Base-by-base conservation (phyloP, 2,113 vertebrate species). In the Ifrita kowaldi region DNA sequence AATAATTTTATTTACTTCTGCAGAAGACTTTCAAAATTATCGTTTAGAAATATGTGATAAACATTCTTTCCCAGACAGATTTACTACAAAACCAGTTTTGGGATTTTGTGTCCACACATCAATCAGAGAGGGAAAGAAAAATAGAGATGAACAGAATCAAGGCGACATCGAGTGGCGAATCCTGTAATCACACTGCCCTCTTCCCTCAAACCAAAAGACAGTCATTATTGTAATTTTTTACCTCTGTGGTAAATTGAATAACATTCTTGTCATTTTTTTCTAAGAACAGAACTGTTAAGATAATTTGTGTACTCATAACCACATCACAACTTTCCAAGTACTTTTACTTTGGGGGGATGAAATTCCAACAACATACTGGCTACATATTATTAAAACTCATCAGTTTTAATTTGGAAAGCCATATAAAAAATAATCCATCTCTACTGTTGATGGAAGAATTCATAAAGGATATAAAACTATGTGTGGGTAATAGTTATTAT, bases 101-200 rank as follows among this genome's bases (percentile, higher is more conserved):
- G 47, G 21, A 28, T 78, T 74, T 84, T 82, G 60, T 73, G 68
- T 76, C 53, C 84, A 49, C 57, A 23, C 28, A 27, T 32, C 26
- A 12, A 12, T 4, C 5, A 33, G 23, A 26, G 20, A 49, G 63
- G 37, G 52, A 33, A 55, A 73, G 35, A 55, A 41, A 55, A 55
- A 33, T 1, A 11, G 26, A 24, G 1, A 52, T 85, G 1, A 44
- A 47, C 93, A 96, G 97, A 33, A 71, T 92, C n/a, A 80, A 95
- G 74, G 88, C 92, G 65, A 60, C 97, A 42, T 96, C 97, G 97
- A 90, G 97, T 93, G 98, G 91, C 10, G 19, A n/a, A 14, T 59
- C 23, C 22, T 22, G 50, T 76, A 76, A 73, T 52, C 30, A 81
- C 75, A 56, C 32, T 6, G 23, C 33, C 19, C 23, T 39, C 20